Base-by-base conservation (phyloP, 2,888 invertebrate genomes). In the Leptothorax acervorum region DNA sequence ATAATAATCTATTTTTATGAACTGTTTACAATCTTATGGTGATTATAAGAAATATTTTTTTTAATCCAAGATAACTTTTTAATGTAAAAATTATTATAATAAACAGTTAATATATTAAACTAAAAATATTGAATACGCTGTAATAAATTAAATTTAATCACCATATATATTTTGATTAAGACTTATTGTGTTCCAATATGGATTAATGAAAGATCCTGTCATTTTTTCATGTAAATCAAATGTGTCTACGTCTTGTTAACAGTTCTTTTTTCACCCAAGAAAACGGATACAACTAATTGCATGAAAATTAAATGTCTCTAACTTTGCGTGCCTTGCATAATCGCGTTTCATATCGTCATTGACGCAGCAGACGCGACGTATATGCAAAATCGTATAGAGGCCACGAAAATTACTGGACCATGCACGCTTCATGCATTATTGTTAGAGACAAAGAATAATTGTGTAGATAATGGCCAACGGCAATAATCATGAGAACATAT, bases 401-500 rank as follows among this genome's bases (percentile, higher is more conserved):
- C 75, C 88, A 82, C 76, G 89, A 90, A 88, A 87, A 90, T 87
- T 89, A 89, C 84, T 68, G 86, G 90, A 90, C 86, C 88, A 85
- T 86, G 79, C 79, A 73, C 18, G 42, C 81, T 45, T 35, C 31
- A 68, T 85, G 82, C 79, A 78, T 83, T 84, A 85, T 84, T 85
- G 81, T 87, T 55, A 68, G 81, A 71, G 62, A 75, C 85, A 76
- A 68, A 60, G 63, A 57, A 73, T 90, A 91, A 91, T 87, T 83
- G 82, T 87, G 53, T 60, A 75, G 85, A 86, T 89, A 89, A 71
- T 89, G 86, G 87, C 65, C 83, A 66, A 73, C 85, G 70, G 78
- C 85, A 82, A 62, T 82, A 86, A 62, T 83, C 82, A 88, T 90
- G 90, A 86, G 89, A 88, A 91, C 68, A 68, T 78, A 86, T 83